These are phyloP conservation scores for Ophthalmolycus amberensis DNA, from an alignment of 2,113 vertebrate genomes.

Conservation along the genomic window DNA sequence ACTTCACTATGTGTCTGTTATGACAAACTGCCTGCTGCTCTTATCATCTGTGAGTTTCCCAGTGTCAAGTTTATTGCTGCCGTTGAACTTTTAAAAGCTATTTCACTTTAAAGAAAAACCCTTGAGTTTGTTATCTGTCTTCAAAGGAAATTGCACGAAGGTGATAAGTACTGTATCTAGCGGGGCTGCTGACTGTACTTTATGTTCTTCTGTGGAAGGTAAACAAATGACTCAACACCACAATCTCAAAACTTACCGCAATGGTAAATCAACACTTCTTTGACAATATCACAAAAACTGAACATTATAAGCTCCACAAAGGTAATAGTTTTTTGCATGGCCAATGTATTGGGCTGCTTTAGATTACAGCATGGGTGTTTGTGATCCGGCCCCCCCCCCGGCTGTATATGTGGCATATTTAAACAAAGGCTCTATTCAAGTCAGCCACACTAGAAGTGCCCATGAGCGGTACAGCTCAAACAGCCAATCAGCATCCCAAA, in stretches of 20 bases:
- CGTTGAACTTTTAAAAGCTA: conserved; percentile 37
- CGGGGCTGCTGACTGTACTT: background rate
- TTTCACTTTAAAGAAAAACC: conserved; percentile 18
- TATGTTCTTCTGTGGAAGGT: conserved; percentile 10
- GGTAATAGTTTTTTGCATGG: background rate
- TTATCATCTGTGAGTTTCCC: conserved; percentile 30
- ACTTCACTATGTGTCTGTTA: background rate
- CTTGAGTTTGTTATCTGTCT: conserved; percentile 32
- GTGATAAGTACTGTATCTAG: conserved; percentile 17
- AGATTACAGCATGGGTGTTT: conserved; percentile 5
- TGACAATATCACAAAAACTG: background rate
- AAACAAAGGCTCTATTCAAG: conserved; percentile 67
- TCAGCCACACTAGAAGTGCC: conserved; percentile 36
- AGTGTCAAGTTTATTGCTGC: conserved; percentile 18
- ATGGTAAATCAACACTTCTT: background rate
- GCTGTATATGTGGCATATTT: conserved; percentile 50
- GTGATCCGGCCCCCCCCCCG: background rate
- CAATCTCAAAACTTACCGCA: background rate
- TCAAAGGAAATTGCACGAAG: conserved; percentile 13
- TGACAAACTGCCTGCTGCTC: conserved; percentile 5
- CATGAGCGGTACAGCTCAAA: conserved; percentile 42
- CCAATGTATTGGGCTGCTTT: conserved; percentile 4
- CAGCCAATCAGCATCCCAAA: conserved; percentile 65
- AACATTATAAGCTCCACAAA: background rate
- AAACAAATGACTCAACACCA: conserved; percentile 11